Base-by-base conservation (phyloP, 2,797 vertebrate genomes). In the Chiroxiphia lanceolata region DNA sequence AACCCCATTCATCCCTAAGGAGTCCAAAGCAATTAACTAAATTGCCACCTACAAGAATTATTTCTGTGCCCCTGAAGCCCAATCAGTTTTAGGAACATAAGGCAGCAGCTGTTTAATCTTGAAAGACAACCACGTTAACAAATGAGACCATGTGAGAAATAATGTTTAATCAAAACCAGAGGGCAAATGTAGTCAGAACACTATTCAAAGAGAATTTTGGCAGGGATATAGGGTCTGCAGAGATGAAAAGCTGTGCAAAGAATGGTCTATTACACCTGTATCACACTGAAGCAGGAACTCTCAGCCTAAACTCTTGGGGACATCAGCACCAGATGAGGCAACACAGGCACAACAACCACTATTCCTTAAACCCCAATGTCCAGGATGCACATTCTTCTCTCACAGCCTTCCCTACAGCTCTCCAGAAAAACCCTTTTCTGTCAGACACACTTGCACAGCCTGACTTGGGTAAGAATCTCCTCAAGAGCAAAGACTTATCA, bases 21-120 rank as follows among this genome's bases (percentile, higher is more conserved):
- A 92, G 22, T 56, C 65, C 56, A 77, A 93, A 90, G 64, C 80
- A 88, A 86, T 94, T 86, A 93, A 90, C 60, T 80, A 88, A 86
- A 54, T 70, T 68, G 65, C 51, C 77, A 86, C 59, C 53, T 90
- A 57, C 33, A 94, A 65, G 76, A 87, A 91, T 87, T 72, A 83
- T n/a, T 90, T 77, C 83, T 83, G 23, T 67, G 77, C 72, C 64
- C 44, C 86, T 59, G 31, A 80, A 94, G 91, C 85, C 56, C 51
- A 70, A 38, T 60, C 21, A 27, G 29, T 64, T 83, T 69, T 81
- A 45, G 81, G 33, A 90, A 72, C 0, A 3, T 51, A 86, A 88
- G 48, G 80, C 60, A 88, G 80, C 80, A 83, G 86, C 71, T 93
- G 64, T 83, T 92, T 61, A 51, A 82, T 90, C 64, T 29, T 90